A percentile compares a stretch with the other conserved stretches of the same genome.
phyloP scores from a whole-genome alignment of 2,113 vertebrate genomes.

The Coregonus clupeaformis region DNA sequence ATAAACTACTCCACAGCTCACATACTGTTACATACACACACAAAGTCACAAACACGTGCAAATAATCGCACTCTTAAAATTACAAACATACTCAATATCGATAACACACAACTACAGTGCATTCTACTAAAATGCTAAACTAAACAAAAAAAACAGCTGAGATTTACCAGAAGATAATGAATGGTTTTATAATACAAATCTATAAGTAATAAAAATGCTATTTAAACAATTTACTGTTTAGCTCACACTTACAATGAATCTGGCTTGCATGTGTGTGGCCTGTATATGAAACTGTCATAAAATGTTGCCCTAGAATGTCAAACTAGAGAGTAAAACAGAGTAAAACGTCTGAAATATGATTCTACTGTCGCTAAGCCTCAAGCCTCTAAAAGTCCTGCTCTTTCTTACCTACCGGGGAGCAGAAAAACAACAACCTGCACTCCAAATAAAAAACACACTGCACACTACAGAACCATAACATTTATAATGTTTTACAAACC shows the following conservation, averaged over 20 bases:
- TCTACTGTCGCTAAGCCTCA: conserved; percentile 28
- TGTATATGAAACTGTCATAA: conserved; percentile 61
- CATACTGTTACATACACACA: conserved; percentile 4
- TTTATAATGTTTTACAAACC: conserved; percentile 83
- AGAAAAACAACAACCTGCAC: not conserved
- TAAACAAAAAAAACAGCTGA: conserved; percentile 16
- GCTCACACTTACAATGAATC: conserved; percentile 70
- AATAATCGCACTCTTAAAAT: conserved; percentile 9
- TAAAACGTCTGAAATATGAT: conserved; percentile 58
- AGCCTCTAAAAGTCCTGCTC: conserved; percentile 28
- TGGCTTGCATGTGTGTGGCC: conserved; percentile 62
- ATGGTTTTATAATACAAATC: conserved; percentile 59
- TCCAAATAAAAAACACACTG: conserved; percentile 37
- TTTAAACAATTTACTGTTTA: conserved; percentile 70
- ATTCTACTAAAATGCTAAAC: not conserved
- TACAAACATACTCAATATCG: conserved; percentile 4
- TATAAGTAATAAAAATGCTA: conserved; percentile 66
- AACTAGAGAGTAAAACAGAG: conserved; percentile 36
- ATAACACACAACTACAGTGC: conserved; percentile 1
- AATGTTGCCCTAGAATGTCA: conserved; percentile 45
- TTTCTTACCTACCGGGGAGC: conserved; percentile 19
- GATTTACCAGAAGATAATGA: conserved; percentile 57
- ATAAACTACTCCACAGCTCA: conserved; percentile 34
- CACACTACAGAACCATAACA: conserved; percentile 70
- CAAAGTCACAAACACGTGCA: conserved; percentile 1